These are phyloP conservation scores for Harpalus rubripes DNA, from an alignment of 2,888 invertebrate genomes.

Conservation along the genomic window DNA sequence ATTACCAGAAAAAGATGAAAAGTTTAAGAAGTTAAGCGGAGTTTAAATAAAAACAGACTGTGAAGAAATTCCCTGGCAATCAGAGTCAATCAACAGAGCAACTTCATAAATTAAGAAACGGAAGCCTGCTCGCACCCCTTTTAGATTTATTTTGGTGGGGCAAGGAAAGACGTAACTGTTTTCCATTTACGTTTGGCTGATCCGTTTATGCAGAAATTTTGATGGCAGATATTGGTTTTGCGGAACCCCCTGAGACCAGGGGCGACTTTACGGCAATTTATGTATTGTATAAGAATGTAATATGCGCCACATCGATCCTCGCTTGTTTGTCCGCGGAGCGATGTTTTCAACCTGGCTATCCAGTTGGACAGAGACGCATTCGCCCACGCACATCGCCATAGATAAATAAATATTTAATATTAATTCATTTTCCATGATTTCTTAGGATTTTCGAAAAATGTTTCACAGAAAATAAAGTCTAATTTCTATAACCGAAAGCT, in stretches of 20 bases:
- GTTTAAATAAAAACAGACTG: conserved; percentile 15
- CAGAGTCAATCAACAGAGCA: conserved; percentile 23
- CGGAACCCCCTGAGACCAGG: conserved; percentile 62
- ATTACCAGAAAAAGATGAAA: conserved; percentile 19
- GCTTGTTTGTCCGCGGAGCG: conserved; percentile 47
- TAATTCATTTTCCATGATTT: not conserved
- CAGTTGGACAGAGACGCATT: conserved; percentile 34
- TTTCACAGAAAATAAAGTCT: too few species aligned
- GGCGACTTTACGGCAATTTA: conserved; percentile 66
- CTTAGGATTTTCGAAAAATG: too few species aligned
- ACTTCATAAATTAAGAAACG: conserved; percentile 6
- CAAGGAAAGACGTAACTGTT: conserved; percentile 55
- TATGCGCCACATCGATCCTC: conserved; percentile 64
- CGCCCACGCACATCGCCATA: not conserved
- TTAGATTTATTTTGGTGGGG: not conserved
- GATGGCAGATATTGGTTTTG: conserved; percentile 67
- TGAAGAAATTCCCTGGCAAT: conserved; percentile 8
- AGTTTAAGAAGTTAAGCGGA: not conserved
- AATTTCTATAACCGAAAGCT: too few species aligned
- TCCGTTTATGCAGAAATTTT: conserved; percentile 67
- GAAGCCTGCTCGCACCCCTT: not conserved
- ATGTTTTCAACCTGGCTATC: conserved; percentile 49
- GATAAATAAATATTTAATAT: not conserved
- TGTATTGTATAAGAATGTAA: conserved; percentile 67
- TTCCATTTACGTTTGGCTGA: conserved; percentile 64